phyloP scores from a whole-genome alignment of 2,888 invertebrate genomes.

The Serrognathus titanus region DNA sequence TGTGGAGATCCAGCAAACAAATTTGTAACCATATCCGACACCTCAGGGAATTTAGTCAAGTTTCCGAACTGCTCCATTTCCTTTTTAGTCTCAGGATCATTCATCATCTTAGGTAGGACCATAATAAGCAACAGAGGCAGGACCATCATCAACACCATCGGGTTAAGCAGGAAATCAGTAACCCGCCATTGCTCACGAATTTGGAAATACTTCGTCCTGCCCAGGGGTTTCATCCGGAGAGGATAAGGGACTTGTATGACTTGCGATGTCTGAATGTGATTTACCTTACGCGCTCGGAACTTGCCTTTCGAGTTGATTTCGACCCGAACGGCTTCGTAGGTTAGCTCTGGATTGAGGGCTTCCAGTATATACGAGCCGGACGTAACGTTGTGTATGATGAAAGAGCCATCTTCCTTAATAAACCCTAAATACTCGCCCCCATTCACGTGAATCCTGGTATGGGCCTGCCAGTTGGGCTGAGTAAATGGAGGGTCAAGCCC shows the following conservation, averaged over 20 bases:
- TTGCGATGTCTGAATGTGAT: conserved; percentile 87
- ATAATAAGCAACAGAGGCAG: conserved; percentile 86
- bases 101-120: conserved; percentile 94
- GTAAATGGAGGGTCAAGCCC: conserved; percentile 58
- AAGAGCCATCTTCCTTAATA: conserved; percentile 87
- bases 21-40: conserved; percentile 91
- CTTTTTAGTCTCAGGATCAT: conserved; percentile 95
- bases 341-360: conserved; percentile 83
- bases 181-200: conserved; percentile 93
- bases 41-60: conserved; percentile 81
- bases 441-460: conserved; percentile 78
- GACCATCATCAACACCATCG: conserved; percentile 98
- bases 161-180: conserved; percentile 94
- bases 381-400: conserved; percentile 81
- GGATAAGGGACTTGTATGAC: conserved; percentile 92
- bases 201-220: conserved; percentile 84
- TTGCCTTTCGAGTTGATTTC: conserved; percentile 98
- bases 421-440: conserved; percentile 87
- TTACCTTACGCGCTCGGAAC: conserved; percentile 90
- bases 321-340: conserved; percentile 91
- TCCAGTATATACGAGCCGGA: conserved; percentile 94
- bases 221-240: conserved; percentile 78
- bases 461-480: conserved; percentile 68
- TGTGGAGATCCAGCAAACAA: conserved; percentile 71
- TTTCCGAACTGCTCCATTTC: conserved; percentile 89